phyloP scores from a whole-genome alignment of 2,888 invertebrate species.

The Venusia cambrica region DNA sequence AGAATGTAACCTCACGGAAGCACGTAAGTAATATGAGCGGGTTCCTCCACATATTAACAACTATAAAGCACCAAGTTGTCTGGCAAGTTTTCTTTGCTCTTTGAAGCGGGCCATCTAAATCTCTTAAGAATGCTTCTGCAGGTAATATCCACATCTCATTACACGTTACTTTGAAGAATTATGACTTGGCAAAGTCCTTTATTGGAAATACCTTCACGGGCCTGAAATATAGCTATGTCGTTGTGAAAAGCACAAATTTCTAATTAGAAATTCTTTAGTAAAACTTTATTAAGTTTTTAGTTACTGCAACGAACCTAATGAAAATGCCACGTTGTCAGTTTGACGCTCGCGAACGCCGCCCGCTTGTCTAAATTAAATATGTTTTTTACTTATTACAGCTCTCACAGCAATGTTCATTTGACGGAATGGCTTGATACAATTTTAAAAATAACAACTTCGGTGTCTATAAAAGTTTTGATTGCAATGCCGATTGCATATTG shows the following conservation, averaged over 20 bases:
- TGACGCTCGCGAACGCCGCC: conserved; percentile 33
- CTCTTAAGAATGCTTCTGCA: conserved; percentile 64
- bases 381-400: conserved; percentile 33
- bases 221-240: conserved; percentile 80
- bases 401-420: conserved; percentile 30
- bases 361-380: conserved; percentile 41
- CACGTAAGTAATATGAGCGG: conserved; percentile 19
- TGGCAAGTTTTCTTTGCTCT: conserved; percentile 34
- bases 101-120: conserved; percentile 53
- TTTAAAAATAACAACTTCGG: conserved; percentile 26
- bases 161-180: conserved; percentile 80
- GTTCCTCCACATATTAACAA: conserved; percentile 22
- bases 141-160: conserved; percentile 79
- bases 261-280: conserved; percentile 79
- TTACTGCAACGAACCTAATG: conserved; percentile 73
- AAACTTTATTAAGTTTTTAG: conserved; percentile 80
- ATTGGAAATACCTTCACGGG: conserved; percentile 80
- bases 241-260: conserved; percentile 80
- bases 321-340: conserved; percentile 71
- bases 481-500: background rate
- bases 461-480: conserved; percentile 2
- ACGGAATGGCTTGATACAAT: conserved; percentile 25
- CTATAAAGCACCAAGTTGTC: conserved; percentile 25
- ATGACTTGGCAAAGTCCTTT: conserved; percentile 81
- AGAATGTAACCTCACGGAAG: conserved; percentile 18